Evolutionary conservation across 1,140 invertebrate species (phyloP), one percentile per base, ranked within the genome.

Genomic region (Elymnias hypermnestra): DNA sequence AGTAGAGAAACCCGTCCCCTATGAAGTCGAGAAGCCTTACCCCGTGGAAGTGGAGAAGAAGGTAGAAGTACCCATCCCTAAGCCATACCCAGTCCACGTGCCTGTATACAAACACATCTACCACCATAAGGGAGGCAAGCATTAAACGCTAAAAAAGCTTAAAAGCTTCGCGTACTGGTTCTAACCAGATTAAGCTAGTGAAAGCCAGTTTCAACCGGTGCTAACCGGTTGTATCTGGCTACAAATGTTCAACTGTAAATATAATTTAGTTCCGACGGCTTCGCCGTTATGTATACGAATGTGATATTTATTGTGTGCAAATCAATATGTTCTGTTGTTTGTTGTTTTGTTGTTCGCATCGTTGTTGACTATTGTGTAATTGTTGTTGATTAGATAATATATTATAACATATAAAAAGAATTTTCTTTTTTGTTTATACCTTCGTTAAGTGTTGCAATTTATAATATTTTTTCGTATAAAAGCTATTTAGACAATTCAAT

Each of bases 101-200:
- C 92, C 92, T 2, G 91, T 94, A 35, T 94, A 93, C 87, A 94
- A 93, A 75, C 92, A 94, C 76, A 90, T 94, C 55, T 92, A 93
- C 85, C 92, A 92, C 66, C 90, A 92, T 72, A 89, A 90, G 52
- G 85, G 85, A 57, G 81, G 81, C 62, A 86, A 87, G 58, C 83
- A 87, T 69, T 87, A 83, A 77, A 49, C 13, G 40, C 38, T 53
- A 38, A 54, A 50, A 48, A 23, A 74, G 63, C 71, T 67, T 70
- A 64, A 66, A 63, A 62, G 67, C 62, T 51, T 45, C 21, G 23
- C 39, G 31, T 40, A 48, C 43, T 46, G 45, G 31, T 29, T 47
- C 25, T 17, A 12, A 35, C 52, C 28, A 35, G 52, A 6, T 22
- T 23, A 9, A 36, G 7, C 39, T 41, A 48, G 38, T 39, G 19